Evolutionary conservation across 1,140 invertebrate genomes (phyloP), one percentile per base, ranked within the genome.

Genomic region (Scaptomyza pallida): DNA sequence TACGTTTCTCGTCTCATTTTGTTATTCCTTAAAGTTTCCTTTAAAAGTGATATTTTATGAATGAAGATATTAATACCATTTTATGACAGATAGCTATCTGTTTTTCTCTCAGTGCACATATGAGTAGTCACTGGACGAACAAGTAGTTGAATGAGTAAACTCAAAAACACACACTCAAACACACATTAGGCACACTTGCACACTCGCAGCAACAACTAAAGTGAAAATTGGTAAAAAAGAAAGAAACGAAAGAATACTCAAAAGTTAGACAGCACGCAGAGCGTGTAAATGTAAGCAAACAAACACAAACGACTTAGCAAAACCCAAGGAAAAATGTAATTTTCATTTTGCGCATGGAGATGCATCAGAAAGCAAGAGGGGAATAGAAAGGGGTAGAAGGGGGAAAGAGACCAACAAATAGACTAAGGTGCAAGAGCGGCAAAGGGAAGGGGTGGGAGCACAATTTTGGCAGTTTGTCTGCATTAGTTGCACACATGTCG

Each of bases 251-350:
- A 19, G 12, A 43, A 15, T 35, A 33, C 51, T 43, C 16, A 51
- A 51, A 45, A 26, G 43, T 40, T 17, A 51, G 45, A 56, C 60
- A 55, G 64, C 73, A 78, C 72, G 77, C 76, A 64, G 61, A 70
- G 68, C 70, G 76, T 74, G 71, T 72, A 69, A 76, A 69, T 85
- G 63, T 59, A 67, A 52, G 69, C 56, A 80, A 73, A 77, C 70
- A 81, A 83, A 65, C 75, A 65, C 75, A 71, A 71, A 67, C 65
- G 61, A 75, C 33, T 44, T 12, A 26, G 13, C n/a, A 19, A 23
- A 43, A 16, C 37, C 13, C 55, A 60, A 54, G 62, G 60, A 63
- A 55, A 62, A 86, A 71, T 70, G 77, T 88, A 86, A 88, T 86
- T 86, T 85, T 81, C 76, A 69, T 83, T 8, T 78, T 83, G 55